Percentiles rank a stretch among this genome's conserved stretches.
Conservation (phyloP, 2,888 invertebrate genomes). For the Drosophila pseudotalamancana region DNA sequence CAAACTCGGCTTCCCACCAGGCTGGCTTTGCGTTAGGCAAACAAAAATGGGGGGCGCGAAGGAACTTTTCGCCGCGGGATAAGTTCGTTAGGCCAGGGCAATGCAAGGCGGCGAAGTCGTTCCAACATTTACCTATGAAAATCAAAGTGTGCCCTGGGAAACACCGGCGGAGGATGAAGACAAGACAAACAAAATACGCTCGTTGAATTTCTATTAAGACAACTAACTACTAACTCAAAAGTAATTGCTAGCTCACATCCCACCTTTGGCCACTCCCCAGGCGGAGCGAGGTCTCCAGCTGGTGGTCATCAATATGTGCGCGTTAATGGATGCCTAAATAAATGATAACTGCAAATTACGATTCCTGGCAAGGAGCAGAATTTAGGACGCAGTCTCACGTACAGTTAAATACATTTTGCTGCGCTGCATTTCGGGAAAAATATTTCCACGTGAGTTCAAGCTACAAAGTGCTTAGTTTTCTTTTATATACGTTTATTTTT, state of each 20-base stretch:
- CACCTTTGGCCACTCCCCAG: slow-evolving; percentile 1
- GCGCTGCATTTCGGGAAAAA: slow-evolving; percentile 67
- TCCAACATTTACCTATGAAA: slow-evolving; percentile 77
- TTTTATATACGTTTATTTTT: neutral
- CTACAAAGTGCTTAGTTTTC: slow-evolving; percentile 37
- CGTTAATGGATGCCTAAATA: slow-evolving; percentile 79
- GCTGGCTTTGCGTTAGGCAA: slow-evolving; percentile 38
- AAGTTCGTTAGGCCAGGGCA: slow-evolving; percentile 57
- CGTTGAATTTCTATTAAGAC: slow-evolving; percentile 73
- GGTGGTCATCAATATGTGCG: slow-evolving; percentile 72
- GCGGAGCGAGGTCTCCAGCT: slow-evolving; percentile 4
- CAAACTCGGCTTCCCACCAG: neutral
- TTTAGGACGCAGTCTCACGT: slow-evolving; percentile 55
- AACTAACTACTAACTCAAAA: slow-evolving; percentile 79
- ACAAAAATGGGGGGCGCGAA: slow-evolving; percentile 35
- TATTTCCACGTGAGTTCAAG: slow-evolving; percentile 74
- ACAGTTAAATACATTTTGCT: slow-evolving; percentile 71
- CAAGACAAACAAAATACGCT: slow-evolving; percentile 75
- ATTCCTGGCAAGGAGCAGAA: slow-evolving; percentile 46
- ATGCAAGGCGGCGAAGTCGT: slow-evolving; percentile 25
- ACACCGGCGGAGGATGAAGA: slow-evolving; percentile 25
- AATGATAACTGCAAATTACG: slow-evolving; percentile 79
- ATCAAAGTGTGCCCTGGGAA: slow-evolving; percentile 72
- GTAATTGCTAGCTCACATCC: slow-evolving; percentile 64
- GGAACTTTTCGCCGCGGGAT: slow-evolving; percentile 51